A percentile compares a stretch with the other conserved stretches of the same genome.
phyloP scores from a whole-genome alignment of 2,113 vertebrate species.

The Todiramphus saurophagus region DNA sequence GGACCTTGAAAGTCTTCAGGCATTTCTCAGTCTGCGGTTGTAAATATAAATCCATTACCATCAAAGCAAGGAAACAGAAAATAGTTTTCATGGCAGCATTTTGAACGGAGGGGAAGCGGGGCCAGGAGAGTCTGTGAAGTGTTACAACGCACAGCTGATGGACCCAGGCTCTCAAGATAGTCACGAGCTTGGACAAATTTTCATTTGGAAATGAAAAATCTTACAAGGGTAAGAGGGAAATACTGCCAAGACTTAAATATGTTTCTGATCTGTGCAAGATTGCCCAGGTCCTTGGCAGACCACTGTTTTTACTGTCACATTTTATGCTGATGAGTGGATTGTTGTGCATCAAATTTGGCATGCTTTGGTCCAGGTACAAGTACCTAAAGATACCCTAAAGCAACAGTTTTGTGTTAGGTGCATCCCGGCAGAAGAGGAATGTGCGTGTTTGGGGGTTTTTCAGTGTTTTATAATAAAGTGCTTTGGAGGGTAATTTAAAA shows the following conservation, averaged over 20 bases:
- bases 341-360: not conserved
- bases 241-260: not conserved
- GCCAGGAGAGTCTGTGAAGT: not conserved
- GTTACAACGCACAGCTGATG: not conserved
- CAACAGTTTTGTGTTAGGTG: not conserved
- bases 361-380: not conserved
- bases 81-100: not conserved
- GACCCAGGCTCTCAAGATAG: not conserved
- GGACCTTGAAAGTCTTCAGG: conserved; percentile 1
- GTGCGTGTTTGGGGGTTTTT: not conserved
- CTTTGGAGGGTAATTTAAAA: not conserved
- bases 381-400: not conserved
- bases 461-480: not conserved
- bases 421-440: not conserved
- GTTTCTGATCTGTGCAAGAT: not conserved
- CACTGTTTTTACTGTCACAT: not conserved
- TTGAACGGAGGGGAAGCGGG: not conserved
- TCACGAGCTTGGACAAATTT: not conserved
- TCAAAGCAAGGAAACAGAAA: conserved; percentile 1
- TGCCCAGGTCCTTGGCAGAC: not conserved
- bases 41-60: conserved; percentile 6
- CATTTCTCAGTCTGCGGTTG: not conserved
- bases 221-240: not conserved
- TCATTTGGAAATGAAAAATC: not conserved
- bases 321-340: not conserved